Conservation (phyloP, 2,113 vertebrate species). For the Campylomormyrus numenius region DNA sequence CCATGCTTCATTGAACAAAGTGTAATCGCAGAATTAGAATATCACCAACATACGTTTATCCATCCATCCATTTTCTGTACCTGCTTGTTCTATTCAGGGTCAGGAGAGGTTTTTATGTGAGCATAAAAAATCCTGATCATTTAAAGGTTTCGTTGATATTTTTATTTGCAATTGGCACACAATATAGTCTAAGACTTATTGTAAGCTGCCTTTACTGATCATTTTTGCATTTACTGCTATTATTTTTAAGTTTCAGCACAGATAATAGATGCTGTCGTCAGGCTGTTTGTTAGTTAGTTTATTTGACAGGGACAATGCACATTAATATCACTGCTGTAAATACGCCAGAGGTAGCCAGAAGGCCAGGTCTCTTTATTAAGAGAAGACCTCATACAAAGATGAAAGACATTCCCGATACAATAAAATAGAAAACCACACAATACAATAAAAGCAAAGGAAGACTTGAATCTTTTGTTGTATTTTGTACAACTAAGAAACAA, state of each 20-base stretch:
- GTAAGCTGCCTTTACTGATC: not conserved
- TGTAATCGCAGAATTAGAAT: not conserved
- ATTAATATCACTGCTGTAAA: not conserved
- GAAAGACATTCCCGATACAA: not conserved
- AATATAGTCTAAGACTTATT: not conserved
- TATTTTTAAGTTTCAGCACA: not conserved
- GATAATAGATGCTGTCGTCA: not conserved
- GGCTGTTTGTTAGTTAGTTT: not conserved
- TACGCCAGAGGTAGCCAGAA: not conserved
- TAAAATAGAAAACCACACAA: not conserved
- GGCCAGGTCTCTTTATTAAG: not conserved
- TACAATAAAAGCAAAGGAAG: not conserved
- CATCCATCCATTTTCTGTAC: not conserved
- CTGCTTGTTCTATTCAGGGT: not conserved
- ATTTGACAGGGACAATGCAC: not conserved
- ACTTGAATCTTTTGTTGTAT: not conserved
- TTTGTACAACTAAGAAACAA: not conserved
- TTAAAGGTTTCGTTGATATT: not conserved
- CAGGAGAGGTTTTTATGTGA: not conserved
- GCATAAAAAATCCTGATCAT: not conserved
- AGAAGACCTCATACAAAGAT: not conserved
- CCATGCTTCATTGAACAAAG: not conserved
- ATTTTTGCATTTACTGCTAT: not conserved
- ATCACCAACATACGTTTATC: not conserved
- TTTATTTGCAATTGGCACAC: not conserved